Evolutionary conservation across 2,888 invertebrate genomes (phyloP).

Genomic region (Caenorhabditis macrosperma): DNA sequence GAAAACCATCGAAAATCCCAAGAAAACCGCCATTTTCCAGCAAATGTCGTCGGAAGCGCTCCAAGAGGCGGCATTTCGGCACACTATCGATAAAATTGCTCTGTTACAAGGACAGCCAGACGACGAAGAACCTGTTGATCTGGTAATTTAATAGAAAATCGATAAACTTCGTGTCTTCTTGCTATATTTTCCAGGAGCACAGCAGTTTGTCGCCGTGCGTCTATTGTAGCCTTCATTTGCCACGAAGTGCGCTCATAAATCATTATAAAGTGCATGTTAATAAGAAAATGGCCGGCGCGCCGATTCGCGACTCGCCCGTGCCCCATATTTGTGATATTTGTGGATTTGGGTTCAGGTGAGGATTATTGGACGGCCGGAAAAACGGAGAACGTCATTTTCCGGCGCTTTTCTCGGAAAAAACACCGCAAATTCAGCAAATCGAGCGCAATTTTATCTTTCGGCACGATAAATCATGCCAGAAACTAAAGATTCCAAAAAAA

Average conservation of each 20-base stretch:
- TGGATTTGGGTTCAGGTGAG: slow-evolving; percentile 32
- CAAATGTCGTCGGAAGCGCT: slow-evolving; percentile 19
- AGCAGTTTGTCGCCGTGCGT: neutral
- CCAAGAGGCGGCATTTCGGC: slow-evolving; percentile 23
- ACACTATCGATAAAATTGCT: slow-evolving; percentile 11
- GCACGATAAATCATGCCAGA: no score
- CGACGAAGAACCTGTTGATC: neutral
- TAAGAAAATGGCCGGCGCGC: neutral
- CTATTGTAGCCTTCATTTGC: slow-evolving; percentile 15
- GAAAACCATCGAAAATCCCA: neutral
- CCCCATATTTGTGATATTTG: slow-evolving; percentile 36
- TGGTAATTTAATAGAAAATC: neutral
- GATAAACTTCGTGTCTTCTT: no score
- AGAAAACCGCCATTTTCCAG: slow-evolving; percentile 2
- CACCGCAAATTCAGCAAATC: no score
- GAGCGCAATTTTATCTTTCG: no score
- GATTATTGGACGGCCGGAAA: neutral
- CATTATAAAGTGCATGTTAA: slow-evolving; percentile 14
- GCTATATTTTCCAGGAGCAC: neutral
- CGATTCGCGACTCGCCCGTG: neutral
- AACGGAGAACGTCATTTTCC: no score
- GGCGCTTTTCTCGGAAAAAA: no score
- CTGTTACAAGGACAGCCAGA: neutral
- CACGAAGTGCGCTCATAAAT: neutral
- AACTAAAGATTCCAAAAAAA: no score